phyloP scores from a whole-genome alignment of 2,797 vertebrate genomes.

The Ptychobarbus kaznakovi region DNA sequence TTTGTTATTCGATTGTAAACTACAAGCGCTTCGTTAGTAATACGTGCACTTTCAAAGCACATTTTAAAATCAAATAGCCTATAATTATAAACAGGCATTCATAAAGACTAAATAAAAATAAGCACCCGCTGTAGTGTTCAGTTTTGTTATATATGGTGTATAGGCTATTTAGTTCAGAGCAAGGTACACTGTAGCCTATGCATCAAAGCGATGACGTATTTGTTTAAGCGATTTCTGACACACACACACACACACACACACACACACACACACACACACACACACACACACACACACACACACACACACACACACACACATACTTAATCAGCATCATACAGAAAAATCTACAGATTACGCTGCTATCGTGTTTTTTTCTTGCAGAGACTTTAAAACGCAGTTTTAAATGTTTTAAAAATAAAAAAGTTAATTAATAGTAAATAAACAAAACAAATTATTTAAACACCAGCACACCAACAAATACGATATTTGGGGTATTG shows the following conservation, averaged over 20 bases:
- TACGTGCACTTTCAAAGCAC: not conserved
- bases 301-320: no score
- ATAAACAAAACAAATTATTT: not conserved
- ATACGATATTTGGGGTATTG: not conserved
- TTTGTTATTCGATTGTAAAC: not conserved
- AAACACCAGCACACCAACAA: not conserved
- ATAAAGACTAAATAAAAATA: not conserved
- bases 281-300: not conserved
- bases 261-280: not conserved
- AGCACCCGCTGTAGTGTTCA: not conserved
- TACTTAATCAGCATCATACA: conserved; percentile 17
- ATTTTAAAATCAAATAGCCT: not conserved
- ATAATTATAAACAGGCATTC: not conserved
- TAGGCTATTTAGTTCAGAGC: not conserved
- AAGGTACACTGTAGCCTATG: conserved; percentile 23
- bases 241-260: not conserved
- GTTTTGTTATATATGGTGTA: not conserved
- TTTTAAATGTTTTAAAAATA: not conserved
- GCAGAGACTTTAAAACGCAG: not conserved
- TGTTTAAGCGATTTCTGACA: conserved; percentile 24
- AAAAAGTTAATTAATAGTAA: not conserved
- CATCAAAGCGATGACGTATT: conserved; percentile 51
- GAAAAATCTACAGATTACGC: not conserved
- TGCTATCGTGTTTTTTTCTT: not conserved
- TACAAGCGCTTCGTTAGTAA: not conserved